Evolutionary conservation across 2,113 vertebrate genomes (phyloP).

Genomic region (Leptobrachium leishanense): DNA sequence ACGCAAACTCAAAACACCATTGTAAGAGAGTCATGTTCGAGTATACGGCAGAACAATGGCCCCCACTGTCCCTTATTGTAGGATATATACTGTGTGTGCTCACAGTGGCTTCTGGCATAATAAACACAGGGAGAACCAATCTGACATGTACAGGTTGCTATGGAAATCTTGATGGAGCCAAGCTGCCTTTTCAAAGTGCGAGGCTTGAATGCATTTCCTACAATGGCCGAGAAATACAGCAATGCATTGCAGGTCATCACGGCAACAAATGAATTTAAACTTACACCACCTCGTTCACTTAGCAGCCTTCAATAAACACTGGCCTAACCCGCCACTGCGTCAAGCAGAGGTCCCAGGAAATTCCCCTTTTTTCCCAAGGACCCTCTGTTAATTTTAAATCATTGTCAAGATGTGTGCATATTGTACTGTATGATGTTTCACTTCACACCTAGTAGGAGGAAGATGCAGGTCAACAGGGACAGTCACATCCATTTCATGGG

Average conservation of each 20-base stretch:
- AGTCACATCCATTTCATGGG: too few relatives aligned
- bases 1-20: neutral
- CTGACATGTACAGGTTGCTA: constrained; percentile 52
- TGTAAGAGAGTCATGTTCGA: neutral
- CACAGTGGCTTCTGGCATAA: constrained; percentile 20
- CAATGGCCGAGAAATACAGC: constrained; percentile 6
- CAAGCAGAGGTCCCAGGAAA: too few relatives aligned
- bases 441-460: too few relatives aligned
- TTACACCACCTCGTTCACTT: too few relatives aligned
- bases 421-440: too few relatives aligned
- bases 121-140: constrained; percentile 43
- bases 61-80: constrained; percentile 8
- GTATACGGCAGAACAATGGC: neutral
- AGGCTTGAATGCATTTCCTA: constrained; percentile 4
- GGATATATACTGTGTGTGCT: constrained; percentile 4
- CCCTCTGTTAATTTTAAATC: too few relatives aligned
- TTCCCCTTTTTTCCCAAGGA: too few relatives aligned
- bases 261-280: neutral
- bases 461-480: too few relatives aligned
- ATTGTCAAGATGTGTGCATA: too few relatives aligned
- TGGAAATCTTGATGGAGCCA: constrained; percentile 54
- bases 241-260: neutral
- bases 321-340: too few relatives aligned
- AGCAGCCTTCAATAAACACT: too few relatives aligned
- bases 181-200: constrained; percentile 34